phyloP scores from a whole-genome alignment of 2,113 vertebrate species.

The Baryphthengus martii region DNA sequence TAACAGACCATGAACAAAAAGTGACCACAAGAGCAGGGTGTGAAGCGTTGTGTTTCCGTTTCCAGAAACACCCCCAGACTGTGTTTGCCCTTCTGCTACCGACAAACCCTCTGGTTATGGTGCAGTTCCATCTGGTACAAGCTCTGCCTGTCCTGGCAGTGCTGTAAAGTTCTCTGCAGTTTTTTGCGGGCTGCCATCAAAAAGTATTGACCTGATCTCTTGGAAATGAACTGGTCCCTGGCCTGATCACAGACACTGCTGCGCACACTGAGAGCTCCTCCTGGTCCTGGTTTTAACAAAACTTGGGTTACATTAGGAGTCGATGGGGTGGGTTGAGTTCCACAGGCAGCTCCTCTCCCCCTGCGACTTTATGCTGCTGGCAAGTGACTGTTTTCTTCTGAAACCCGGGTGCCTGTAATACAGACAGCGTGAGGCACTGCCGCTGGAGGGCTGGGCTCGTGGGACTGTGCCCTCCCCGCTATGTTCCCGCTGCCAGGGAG shows the following conservation, averaged over 20 bases:
- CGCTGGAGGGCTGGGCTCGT: neutral
- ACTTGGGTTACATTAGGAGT: neutral
- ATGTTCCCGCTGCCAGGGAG: neutral
- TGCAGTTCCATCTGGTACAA: neutral
- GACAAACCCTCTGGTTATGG: neutral
- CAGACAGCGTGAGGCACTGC: neutral
- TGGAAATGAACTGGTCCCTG: neutral
- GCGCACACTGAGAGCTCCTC: neutral
- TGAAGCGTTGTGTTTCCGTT: neutral
- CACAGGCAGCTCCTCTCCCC: neutral
- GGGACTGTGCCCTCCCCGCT: neutral
- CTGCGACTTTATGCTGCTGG: neutral
- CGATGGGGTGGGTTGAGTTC: neutral
- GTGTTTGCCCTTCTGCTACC: neutral
- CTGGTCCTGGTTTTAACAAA: neutral
- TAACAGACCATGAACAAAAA: neutral
- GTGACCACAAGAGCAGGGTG: neutral
- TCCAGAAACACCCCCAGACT: neutral
- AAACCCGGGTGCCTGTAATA: neutral
- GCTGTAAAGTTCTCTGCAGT: neutral
- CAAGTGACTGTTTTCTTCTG: neutral
- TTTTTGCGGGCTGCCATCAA: neutral
- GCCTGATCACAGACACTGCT: neutral
- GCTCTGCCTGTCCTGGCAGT: neutral
- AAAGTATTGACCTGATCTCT: neutral